Evolutionary conservation across 1,140 invertebrate species (phyloP).

Genomic region (Drosophila tsacasi): DNA sequence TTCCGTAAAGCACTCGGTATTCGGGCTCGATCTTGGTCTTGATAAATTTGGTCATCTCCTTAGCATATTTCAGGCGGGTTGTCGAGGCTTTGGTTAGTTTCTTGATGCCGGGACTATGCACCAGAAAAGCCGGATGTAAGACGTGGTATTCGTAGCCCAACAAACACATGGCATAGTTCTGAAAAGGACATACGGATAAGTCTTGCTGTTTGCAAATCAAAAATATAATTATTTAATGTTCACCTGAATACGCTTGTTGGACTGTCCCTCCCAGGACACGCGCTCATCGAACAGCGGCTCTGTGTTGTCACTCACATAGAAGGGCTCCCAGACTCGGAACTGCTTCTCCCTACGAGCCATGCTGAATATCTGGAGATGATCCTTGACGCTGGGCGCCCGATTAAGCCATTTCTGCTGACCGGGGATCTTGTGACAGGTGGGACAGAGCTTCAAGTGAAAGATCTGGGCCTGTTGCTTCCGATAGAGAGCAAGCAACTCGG

Average conservation of each 20-base stretch:
- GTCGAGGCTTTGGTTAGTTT: not conserved
- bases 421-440: conserved; percentile 94
- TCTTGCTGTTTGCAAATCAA: not conserved
- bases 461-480: conserved; percentile 91
- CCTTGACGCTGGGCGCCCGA: conserved; percentile 86
- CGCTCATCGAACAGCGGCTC: conserved; percentile 95
- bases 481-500: conserved; percentile 90
- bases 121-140: conserved; percentile 81
- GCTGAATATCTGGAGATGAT: conserved; percentile 90
- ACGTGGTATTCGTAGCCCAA: conserved; percentile 83
- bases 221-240: not conserved
- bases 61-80: conserved; percentile 48
- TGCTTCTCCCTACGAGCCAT: conserved; percentile 90
- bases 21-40: conserved; percentile 73
- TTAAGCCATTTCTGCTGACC: conserved; percentile 92
- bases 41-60: conserved; percentile 69
- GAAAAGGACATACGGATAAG: not conserved
- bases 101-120: conserved; percentile 84
- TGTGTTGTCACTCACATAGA: conserved; percentile 93
- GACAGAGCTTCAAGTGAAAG: conserved; percentile 94
- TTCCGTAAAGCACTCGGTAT: conserved; percentile 71
- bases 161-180: conserved; percentile 85
- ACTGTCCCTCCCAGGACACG: conserved; percentile 94
- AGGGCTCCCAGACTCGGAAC: conserved; percentile 94
- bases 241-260: conserved; percentile 97